These are phyloP conservation scores for Podilymbus podiceps DNA, from an alignment of 2,113 vertebrate species.

Conservation along the genomic window DNA sequence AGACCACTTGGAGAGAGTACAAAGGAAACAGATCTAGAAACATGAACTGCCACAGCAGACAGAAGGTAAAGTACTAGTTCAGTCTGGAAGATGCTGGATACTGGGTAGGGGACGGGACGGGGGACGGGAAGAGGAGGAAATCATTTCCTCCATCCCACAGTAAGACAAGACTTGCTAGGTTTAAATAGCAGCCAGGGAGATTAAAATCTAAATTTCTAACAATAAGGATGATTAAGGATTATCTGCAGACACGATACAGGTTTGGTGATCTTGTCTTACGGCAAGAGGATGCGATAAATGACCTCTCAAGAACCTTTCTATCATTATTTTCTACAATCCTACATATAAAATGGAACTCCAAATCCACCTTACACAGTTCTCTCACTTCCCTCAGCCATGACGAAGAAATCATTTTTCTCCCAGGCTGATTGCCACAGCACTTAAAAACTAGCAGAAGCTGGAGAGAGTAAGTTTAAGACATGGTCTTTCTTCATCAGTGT, in stretches of 20 bases:
- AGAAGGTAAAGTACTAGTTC: not conserved
- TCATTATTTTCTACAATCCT: not conserved
- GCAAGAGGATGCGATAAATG: not conserved
- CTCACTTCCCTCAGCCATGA: not conserved
- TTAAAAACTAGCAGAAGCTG: too few species aligned
- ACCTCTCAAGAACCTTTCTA: not conserved
- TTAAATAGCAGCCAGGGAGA: not conserved
- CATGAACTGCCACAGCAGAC: not conserved
- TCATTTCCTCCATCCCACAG: not conserved
- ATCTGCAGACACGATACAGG: not conserved
- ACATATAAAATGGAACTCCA: not conserved
- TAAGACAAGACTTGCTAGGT: not conserved
- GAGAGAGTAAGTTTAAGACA: not conserved
- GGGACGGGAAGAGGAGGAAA: not conserved
- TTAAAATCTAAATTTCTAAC: not conserved
- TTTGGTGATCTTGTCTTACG: not conserved
- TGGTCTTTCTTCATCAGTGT: not conserved
- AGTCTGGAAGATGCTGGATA: not conserved
- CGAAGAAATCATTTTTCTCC: not conserved
- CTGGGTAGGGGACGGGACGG: too few species aligned
- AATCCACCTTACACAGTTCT: not conserved
- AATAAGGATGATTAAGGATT: not conserved
- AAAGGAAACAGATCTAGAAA: not conserved
- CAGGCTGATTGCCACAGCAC: not conserved
- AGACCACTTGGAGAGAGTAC: not conserved